Evolutionary conservation across 2,797 vertebrate genomes (phyloP).

Genomic region (Margarornis squamiger): DNA sequence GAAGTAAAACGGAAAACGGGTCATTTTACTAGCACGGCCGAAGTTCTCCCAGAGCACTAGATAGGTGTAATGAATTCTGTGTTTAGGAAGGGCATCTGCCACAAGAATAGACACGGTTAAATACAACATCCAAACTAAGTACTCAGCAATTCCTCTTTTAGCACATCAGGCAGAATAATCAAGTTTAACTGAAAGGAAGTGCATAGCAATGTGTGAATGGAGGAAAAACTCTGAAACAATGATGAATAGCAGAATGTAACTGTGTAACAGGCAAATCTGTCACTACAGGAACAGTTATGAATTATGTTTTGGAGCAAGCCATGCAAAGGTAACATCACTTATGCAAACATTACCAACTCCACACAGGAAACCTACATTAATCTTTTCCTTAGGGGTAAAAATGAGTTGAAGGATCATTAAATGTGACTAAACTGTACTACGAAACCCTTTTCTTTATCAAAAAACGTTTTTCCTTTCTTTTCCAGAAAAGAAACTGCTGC

Average conservation of each 20-base stretch:
- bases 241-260: background rate
- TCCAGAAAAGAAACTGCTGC: background rate
- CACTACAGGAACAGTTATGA: background rate
- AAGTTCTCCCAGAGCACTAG: background rate
- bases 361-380: background rate
- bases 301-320: background rate
- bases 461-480: background rate
- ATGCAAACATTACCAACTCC: background rate
- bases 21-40: background rate
- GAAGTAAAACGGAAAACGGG: background rate
- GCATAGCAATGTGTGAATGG: slow-evolving; percentile 15
- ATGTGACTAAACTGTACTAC: slow-evolving; percentile 6
- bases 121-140: slow-evolving; percentile 9
- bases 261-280: background rate
- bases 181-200: slow-evolving; percentile 55
- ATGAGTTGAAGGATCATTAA: slow-evolving; percentile 8
- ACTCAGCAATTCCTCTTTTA: slow-evolving; percentile 52
- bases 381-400: slow-evolving; percentile 43
- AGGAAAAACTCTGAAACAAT: slow-evolving; percentile 24
- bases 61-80: background rate
- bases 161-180: slow-evolving; percentile 59
- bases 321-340: background rate
- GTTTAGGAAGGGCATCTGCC: background rate
- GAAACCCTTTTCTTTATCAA: background rate
- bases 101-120: slow-evolving; percentile 15